Evolutionary conservation across 2,888 invertebrate genomes (phyloP).

Genomic region (Drepana falcataria): DNA sequence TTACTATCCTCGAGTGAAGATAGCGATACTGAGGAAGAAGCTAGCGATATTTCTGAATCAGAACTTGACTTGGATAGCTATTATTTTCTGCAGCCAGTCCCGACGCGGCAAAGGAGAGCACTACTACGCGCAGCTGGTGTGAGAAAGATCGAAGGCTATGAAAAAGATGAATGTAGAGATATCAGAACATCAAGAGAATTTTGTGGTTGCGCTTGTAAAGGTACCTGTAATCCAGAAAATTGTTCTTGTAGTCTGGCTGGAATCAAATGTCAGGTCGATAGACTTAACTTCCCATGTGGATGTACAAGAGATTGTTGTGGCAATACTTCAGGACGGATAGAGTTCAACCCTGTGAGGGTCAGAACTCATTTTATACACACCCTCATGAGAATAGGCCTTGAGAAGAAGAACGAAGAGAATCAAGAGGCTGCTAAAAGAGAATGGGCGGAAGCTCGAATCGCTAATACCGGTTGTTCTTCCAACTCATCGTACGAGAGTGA

Average conservation of each 20-base stretch:
- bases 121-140: conserved; percentile 95
- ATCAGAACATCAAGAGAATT: conserved; percentile 95
- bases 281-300: conserved; percentile 97
- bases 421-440: conserved; percentile 64
- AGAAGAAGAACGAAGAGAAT: conserved; percentile 87
- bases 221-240: conserved; percentile 95
- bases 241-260: conserved; percentile 97
- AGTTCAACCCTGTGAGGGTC: conserved; percentile 97
- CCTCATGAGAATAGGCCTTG: conserved; percentile 93
- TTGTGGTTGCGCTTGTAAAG: conserved; percentile 95
- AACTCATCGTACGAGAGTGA: conserved; percentile 59
- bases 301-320: conserved; percentile 96
- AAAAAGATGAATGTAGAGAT: conserved; percentile 96
- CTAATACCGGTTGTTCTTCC: conserved; percentile 43
- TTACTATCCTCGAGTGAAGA: conserved; percentile 88
- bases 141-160: conserved; percentile 93
- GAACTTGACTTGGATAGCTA: conserved; percentile 93
- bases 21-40: conserved; percentile 90
- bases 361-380: conserved; percentile 98
- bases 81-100: conserved; percentile 94
- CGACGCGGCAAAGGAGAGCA: conserved; percentile 92
- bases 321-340: conserved; percentile 94
- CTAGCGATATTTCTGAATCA: conserved; percentile 88
- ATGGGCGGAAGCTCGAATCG: conserved; percentile 66
- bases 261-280: conserved; percentile 98